Evolutionary conservation across 2,888 invertebrate species (phyloP).

Genomic region (Scelioninae gen. 2): DNA sequence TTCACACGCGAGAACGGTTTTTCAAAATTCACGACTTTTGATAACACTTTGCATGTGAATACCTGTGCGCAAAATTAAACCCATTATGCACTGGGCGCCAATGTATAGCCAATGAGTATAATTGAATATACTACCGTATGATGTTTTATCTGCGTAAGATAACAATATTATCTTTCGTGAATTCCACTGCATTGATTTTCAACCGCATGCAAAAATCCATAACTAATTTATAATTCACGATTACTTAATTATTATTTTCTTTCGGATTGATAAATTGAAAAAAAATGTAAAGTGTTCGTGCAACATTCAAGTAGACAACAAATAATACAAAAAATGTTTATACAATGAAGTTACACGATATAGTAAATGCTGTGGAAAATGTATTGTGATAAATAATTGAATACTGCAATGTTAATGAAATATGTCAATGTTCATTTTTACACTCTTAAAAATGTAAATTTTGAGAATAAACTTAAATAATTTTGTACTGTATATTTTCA

Average conservation of each 20-base stretch:
- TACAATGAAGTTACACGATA: no score
- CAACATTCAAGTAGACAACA: no score
- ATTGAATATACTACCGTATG: constrained; percentile 40
- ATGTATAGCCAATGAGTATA: constrained; percentile 29
- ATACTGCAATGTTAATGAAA: no score
- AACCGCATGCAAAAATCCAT: neutral
- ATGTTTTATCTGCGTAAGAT: constrained; percentile 41
- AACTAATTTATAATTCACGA: neutral
- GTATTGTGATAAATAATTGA: no score
- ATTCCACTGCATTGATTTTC: constrained; percentile 38
- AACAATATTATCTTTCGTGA: constrained; percentile 44
- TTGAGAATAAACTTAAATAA: no score
- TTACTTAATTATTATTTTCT: neutral
- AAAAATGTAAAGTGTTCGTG: no score
- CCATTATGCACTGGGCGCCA: constrained; percentile 15
- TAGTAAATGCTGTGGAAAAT: no score
- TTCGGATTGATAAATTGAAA: no score
- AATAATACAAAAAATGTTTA: no score
- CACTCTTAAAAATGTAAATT: no score
- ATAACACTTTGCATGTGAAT: constrained; percentile 27
- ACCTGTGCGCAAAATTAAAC: constrained; percentile 32
- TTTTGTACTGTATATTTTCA: no score
- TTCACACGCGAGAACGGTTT: neutral
- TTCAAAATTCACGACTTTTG: constrained; percentile 8
- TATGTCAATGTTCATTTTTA: no score